These are phyloP conservation scores for Nemotelus pantherinus DNA, from an alignment of 2,888 invertebrate species.

Conservation along the genomic window DNA sequence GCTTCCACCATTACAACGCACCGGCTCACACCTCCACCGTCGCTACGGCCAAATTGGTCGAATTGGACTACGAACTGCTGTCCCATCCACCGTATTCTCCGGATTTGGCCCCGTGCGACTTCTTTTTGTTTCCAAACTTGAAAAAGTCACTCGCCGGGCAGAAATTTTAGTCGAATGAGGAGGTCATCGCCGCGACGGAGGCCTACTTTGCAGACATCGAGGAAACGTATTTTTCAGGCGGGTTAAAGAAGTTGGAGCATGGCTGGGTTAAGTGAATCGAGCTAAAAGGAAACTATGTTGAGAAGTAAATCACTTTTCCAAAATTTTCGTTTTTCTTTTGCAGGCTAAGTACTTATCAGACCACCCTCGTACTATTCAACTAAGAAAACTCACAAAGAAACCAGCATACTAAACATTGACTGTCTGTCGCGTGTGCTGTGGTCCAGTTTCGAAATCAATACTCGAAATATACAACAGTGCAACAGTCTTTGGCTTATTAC, in stretches of 20 bases:
- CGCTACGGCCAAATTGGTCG: slow-evolving; percentile 27
- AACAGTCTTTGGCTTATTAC: no score
- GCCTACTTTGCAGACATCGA: slow-evolving; percentile 13
- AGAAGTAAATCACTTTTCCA: slow-evolving; percentile 13
- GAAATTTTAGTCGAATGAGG: slow-evolving; percentile 28
- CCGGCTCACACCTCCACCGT: slow-evolving; percentile 35
- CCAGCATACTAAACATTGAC: no score
- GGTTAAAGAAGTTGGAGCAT: slow-evolving; percentile 10
- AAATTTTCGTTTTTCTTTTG: slow-evolving; percentile 4
- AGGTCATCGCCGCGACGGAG: slow-evolving; percentile 33
- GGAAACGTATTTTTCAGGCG: not conserved
- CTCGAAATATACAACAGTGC: no score
- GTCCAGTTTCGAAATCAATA: no score
- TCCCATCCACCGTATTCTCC: slow-evolving; percentile 37
- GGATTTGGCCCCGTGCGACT: slow-evolving; percentile 38
- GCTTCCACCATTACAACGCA: slow-evolving; percentile 32
- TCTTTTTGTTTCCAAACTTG: slow-evolving; percentile 41
- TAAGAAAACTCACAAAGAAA: no score
- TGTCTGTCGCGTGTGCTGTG: no score
- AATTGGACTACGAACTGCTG: slow-evolving; percentile 39
- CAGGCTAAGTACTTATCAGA: slow-evolving; percentile 4
- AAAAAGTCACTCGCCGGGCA: slow-evolving; percentile 26
- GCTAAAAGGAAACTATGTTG: slow-evolving; percentile 1
- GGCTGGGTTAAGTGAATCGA: slow-evolving; percentile 2
- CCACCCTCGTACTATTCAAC: no score